Conservation (phyloP, 2,113 vertebrate species). For the Sinocyclocheilus grahami region DNA sequence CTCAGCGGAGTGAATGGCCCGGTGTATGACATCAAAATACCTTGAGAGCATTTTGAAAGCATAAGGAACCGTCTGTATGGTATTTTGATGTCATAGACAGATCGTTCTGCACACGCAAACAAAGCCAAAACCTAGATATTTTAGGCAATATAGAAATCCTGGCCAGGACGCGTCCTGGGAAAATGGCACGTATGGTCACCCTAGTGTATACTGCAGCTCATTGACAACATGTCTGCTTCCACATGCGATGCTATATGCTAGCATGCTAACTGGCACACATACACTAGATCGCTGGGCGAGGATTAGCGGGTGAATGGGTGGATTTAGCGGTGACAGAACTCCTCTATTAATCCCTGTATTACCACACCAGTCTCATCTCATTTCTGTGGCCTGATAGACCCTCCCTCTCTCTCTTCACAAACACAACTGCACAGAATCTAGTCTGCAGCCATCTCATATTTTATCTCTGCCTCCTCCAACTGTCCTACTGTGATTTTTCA, state of each 20-base stretch:
- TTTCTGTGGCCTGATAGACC: constrained; percentile 5
- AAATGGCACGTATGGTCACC: too few relatives aligned
- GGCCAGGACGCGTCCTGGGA: too few relatives aligned
- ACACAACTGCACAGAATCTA: not conserved
- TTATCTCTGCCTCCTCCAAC: not conserved
- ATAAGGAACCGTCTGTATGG: too few relatives aligned
- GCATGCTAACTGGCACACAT: constrained; percentile 27
- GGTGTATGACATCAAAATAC: too few relatives aligned
- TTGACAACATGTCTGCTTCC: not conserved
- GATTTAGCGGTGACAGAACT: constrained; percentile 62
- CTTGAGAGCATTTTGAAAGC: too few relatives aligned
- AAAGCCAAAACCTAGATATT: too few relatives aligned
- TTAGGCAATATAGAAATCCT: too few relatives aligned
- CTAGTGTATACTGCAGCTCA: not conserved
- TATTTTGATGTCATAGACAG: too few relatives aligned
- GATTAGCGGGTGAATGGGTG: constrained; percentile 63
- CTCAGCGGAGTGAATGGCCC: not conserved
- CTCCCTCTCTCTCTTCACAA: not conserved
- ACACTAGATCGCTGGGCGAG: constrained; percentile 54
- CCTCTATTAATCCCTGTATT: constrained; percentile 66
- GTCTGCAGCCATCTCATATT: not conserved
- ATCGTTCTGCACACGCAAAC: too few relatives aligned
- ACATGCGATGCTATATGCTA: not conserved
- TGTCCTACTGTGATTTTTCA: constrained; percentile 2
- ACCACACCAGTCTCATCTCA: constrained; percentile 46